Base-by-base conservation (phyloP, 1,140 invertebrate genomes). In the Varroa destructor region DNA sequence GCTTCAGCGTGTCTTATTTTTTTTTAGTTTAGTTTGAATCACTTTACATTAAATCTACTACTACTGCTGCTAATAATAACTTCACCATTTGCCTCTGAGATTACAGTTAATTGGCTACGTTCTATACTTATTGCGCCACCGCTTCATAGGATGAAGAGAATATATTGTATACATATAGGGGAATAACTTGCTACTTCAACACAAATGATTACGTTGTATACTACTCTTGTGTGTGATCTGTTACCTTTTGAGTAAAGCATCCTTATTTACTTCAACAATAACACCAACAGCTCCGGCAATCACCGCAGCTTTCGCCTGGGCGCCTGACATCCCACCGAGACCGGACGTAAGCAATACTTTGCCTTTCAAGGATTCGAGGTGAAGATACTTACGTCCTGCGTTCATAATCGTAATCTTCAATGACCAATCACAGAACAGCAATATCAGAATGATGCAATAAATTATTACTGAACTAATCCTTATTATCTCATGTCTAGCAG, bases 251-350 rank as follows among this genome's bases (percentile, higher is more conserved):
- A 67, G 46, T 12, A 67, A 46, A 12, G 61, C 61, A 37, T 67
- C 61, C 40, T 36, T 55, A 55, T 74, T 72, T 75, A 87, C 85
- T 80, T 87, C 86, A 25, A 86, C 86, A 73, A 87, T 83, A 10
- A 87, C 84, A 43, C 85, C 85, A 58, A 87, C 78, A 77, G 86
- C 87, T 6, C 85, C 86, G 73, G 81, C 80, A 72, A 87, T 86
- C 25, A 84, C 83, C 1, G 85, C 83, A 4, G 86, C 86, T 78
- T 87, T 87, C 1, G 86, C 83, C 76, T 87, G 86, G 1, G 86
- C 86, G 0, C 86, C 86, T 76, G 84, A 85, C 86, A 87, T 87
- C 55, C 86, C 86, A 43, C 86, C 86, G 1, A 87, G 78, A 3
- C 86, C 86, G n/a, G 86, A 82, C 6, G 84, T 84, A 1, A 87